These are phyloP conservation scores for Spatulosminthurus flaviceps DNA, from an alignment of 2,888 invertebrate genomes.

Conservation along the genomic window DNA sequence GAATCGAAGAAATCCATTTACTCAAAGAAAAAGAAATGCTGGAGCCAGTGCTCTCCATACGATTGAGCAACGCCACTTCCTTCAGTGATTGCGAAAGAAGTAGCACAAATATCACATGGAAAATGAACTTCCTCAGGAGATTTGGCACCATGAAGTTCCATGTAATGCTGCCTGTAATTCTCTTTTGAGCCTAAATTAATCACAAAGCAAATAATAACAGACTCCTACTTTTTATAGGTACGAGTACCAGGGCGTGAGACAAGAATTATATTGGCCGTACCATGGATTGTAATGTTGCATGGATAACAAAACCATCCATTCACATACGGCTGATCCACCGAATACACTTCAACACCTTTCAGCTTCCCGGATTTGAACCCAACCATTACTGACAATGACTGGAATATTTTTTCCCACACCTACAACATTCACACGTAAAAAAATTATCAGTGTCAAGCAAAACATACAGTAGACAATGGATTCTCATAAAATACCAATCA, in stretches of 20 bases:
- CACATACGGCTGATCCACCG: conserved; percentile 50
- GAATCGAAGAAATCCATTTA: conserved; percentile 39
- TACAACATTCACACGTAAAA: conserved; percentile 11
- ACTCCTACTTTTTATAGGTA: not conserved
- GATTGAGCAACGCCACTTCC: conserved; percentile 46
- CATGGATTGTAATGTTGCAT: conserved; percentile 55
- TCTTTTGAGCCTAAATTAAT: conserved; percentile 39
- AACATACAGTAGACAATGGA: not conserved
- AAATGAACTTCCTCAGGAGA: conserved; percentile 49
- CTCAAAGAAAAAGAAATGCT: conserved; percentile 59
- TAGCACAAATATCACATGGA: conserved; percentile 59
- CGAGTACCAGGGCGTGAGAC: too few species aligned
- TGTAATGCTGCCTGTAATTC: conserved; percentile 49
- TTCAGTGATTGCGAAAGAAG: conserved; percentile 45
- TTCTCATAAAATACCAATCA: too few species aligned
- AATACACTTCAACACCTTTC: conserved; percentile 49
- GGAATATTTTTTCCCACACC: conserved; percentile 57
- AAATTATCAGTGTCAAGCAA: not conserved
- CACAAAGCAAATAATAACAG: not conserved
- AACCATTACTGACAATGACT: conserved; percentile 48
- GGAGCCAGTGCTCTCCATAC: conserved; percentile 58
- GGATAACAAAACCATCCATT: conserved; percentile 56
- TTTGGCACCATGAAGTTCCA: conserved; percentile 49
- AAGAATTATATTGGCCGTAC: conserved; percentile 37
- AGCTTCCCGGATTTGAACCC: conserved; percentile 56